These are phyloP conservation scores for Macaria notata DNA, from an alignment of 2,888 invertebrate species.

Conservation along the genomic window DNA sequence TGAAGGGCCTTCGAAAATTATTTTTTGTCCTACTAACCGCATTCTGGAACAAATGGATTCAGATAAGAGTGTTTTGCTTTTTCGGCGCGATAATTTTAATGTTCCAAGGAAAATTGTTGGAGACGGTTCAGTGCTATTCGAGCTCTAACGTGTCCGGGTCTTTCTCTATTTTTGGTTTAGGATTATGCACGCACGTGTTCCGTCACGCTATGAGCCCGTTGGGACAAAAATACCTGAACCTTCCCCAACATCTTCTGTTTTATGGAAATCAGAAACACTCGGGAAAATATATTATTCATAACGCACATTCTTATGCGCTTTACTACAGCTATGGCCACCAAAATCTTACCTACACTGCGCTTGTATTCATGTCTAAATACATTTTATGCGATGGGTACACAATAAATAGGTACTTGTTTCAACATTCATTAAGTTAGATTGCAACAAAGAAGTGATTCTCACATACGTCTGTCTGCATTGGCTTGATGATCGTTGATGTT, in stretches of 20 bases:
- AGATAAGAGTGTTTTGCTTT: constrained; percentile 41
- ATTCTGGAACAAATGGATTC: constrained; percentile 46
- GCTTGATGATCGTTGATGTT: constrained; percentile 2
- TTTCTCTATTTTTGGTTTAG: constrained; percentile 21
- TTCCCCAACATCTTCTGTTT: constrained; percentile 32
- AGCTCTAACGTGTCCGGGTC: constrained; percentile 21
- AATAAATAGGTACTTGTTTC: too few relatives aligned
- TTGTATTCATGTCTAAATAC: too few relatives aligned
- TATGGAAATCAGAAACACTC: constrained; percentile 17
- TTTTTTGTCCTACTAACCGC: constrained; percentile 74
- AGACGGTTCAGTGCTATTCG: constrained; percentile 14
- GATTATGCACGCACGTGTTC: constrained; percentile 32
- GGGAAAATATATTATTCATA: constrained; percentile 6
- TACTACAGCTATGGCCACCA: too few relatives aligned
- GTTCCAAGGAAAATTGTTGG: constrained; percentile 26
- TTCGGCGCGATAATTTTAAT: constrained; percentile 32
- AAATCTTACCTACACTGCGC: too few relatives aligned
- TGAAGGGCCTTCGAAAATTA: constrained; percentile 53
- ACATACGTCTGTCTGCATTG: constrained; percentile 1
- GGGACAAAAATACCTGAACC: constrained; percentile 32
- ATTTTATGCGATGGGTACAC: too few relatives aligned
- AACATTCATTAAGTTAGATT: too few relatives aligned
- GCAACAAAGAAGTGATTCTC: background rate
- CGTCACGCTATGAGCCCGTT: constrained; percentile 27
- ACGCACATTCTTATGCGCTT: background rate